Base-by-base conservation (phyloP, 1,140 invertebrate genomes). In the Brachystomella parvula region DNA sequence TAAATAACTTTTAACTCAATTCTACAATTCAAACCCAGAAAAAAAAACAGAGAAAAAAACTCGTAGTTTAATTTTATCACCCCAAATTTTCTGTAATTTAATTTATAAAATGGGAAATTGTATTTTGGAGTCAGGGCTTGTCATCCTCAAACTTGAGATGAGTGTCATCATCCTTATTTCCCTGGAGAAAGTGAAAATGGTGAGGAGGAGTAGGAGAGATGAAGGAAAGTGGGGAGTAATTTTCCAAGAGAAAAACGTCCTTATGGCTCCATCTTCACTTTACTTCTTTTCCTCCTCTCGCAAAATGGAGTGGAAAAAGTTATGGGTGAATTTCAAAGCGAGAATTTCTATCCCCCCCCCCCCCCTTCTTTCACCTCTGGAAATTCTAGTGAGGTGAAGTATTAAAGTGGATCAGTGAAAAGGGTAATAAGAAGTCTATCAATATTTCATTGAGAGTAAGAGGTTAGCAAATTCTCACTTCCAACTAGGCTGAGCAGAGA, bases 401-500 rank as follows among this genome's bases (percentile, higher is more conserved):
- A 53, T n/a, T 53, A 9, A 12, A n/a, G 39, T 44, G 9, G 39
- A n/a, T 6, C 49, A 12, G 68, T 66, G 53, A 61, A 57, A 68
- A 35, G 33, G 21, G 47, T 64, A 64, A 64, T 61, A 66, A 71
- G 64, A 66, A 61, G 61, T 69, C 33, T 61, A 65, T 73, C 66
- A 68, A 73, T 73, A 73, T 73, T 73, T 70, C 63, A 73, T 68
- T 65, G 56, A 44, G n/a, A 63, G 12, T 62, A 70, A 70, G 70
- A 70, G 69, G 66, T 73, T 70, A 70, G 71, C 68, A 73, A 70
- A 63, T 73, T 70, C 71, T 68, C 68, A 73, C 71, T 70, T 72
- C 60, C n/a, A 49, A 61, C 49, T 15, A 53, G 49, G 49, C 49
- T 53, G 49, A 24, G 24, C 12, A 15, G 24, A 53, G 21, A 24